Evolutionary conservation across 2,797 vertebrate species (phyloP).

Genomic region (Falco biarmicus): DNA sequence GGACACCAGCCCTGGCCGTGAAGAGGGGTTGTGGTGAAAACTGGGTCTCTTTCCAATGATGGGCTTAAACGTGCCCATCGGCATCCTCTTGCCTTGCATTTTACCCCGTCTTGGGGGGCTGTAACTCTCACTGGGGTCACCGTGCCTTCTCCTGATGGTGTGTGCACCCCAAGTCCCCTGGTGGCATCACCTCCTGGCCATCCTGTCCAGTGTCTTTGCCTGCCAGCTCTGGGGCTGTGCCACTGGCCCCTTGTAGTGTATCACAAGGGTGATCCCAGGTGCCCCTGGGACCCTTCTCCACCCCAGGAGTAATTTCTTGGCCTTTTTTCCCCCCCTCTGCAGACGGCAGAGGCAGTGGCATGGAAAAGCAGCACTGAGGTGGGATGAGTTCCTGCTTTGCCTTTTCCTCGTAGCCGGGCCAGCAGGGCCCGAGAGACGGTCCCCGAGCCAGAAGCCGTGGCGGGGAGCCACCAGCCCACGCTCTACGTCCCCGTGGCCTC

Average conservation of each 20-base stretch:
- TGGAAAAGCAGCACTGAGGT: neutral
- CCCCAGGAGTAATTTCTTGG: neutral
- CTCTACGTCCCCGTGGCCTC: neutral
- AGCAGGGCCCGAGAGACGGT: neutral
- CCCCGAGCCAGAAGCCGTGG: neutral
- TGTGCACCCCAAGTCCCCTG: accelerated
- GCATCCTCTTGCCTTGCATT: neutral
- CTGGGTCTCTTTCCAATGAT: accelerated
- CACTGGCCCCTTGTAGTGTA: accelerated
- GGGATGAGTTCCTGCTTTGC: neutral
- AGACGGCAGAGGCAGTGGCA: neutral
- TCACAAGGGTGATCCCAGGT: neutral
- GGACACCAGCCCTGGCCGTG: neutral
- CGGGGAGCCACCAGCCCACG: slow-evolving; percentile 3
- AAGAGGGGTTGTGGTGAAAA: neutral
- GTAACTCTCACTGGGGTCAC: neutral
- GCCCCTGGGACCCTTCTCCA: neutral
- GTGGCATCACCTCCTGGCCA: neutral
- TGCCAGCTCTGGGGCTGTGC: accelerated
- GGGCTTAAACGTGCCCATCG: accelerated
- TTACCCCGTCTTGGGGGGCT: accelerated
- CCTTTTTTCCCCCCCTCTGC: neutral
- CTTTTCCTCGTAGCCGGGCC: neutral
- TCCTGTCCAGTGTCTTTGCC: neutral
- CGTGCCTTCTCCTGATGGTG: neutral